Base-by-base conservation (phyloP, 2,888 invertebrate genomes). In the Drosophila yooni region DNA sequence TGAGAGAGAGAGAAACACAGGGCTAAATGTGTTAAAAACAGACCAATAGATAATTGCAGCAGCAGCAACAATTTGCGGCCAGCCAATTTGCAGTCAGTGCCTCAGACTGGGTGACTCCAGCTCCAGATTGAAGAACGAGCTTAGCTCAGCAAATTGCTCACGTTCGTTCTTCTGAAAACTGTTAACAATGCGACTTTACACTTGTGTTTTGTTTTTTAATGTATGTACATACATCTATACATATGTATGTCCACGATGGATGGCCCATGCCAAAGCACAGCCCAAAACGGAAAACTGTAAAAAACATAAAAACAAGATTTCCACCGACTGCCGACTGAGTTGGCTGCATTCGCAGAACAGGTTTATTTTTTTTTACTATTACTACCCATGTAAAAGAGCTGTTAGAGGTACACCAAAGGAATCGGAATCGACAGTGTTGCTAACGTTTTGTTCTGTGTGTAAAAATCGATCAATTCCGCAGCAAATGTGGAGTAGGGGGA, bases 211-310 rank as follows among this genome's bases (percentile, higher is more conserved):
- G 50, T 34, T 56, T 46, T 51, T 63, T 48, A 62, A n/a, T 65
- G 50, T 27, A 29, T 38, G n/a, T 56, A 38, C 38, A 15, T 46
- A 46, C 46, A 63, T 54, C n/a, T 13, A 13, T 38, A 38, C 27
- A 27, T 36, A 43, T 63, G 59, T 61, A 62, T 59, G 50, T 66
- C 53, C 63, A 8, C 15, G 7, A 13, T 46, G 46, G 70, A 84
- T 82, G 82, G 76, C 77, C 78, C 73, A 84, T 74, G 82, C 72
- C 74, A 86, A 74, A 79, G 79, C 70, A 25, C 8, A 70, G 63
- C 63, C 79, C 71, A 81, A 86, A 89, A 89, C 71, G 84, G 79
- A 81, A 79, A 84, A 89, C 84, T 87, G 82, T 84, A 82, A 82
- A 64, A 53, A 31, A 71, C 68, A 68, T 63, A 74, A 83, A 83